Evolutionary conservation across 1,140 invertebrate species (phyloP), one percentile per base, ranked within the genome.

Genomic region (Drosophila sp.): DNA sequence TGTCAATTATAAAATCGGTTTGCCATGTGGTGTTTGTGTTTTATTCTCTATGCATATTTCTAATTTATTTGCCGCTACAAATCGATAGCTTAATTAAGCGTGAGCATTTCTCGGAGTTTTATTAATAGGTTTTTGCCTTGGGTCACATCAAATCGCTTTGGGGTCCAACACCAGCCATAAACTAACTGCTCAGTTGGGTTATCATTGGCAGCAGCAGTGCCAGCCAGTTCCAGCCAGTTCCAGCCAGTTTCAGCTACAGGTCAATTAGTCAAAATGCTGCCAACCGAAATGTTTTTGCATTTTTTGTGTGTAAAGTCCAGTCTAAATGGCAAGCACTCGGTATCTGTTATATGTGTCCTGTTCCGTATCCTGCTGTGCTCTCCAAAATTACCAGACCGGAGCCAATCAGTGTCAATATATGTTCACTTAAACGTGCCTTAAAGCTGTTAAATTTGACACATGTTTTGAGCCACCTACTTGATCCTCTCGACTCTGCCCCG

Each of bases 81-180:
- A 87, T 87, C 82, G 83, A 87, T 87, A 89, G 83, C 71, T 82
- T 87, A 87, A 87, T 87, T 87, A 87, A 87, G 82, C 83, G 82
- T 87, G 67, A 82, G 76, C 74, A 72, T 76, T 71, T 87, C 66
- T 82, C 72, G 27, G 32, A 56, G 54, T 53, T 79, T 63, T 87
- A 87, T 87, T 87, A 82, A 87, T 87, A 87, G 82, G 82, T 79
- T 54, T 50, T 58, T 79, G 83, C 78, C 76, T 87, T 82, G 83
- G 78, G 38, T 71, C 9, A 21, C 32, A 58, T 7, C 48, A 2
- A 29, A 59, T 16, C 40, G 75, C 51, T 57, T 8, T 27, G 34
- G 43, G n/a, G 53, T 29, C 38, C 41, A 41, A 65, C 64, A 46
- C 54, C 61, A 67, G 58, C 53, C 53, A 53, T 54, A 65, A 75